Conservation (phyloP, 2,888 invertebrate genomes). For the Ophion costatus region DNA sequence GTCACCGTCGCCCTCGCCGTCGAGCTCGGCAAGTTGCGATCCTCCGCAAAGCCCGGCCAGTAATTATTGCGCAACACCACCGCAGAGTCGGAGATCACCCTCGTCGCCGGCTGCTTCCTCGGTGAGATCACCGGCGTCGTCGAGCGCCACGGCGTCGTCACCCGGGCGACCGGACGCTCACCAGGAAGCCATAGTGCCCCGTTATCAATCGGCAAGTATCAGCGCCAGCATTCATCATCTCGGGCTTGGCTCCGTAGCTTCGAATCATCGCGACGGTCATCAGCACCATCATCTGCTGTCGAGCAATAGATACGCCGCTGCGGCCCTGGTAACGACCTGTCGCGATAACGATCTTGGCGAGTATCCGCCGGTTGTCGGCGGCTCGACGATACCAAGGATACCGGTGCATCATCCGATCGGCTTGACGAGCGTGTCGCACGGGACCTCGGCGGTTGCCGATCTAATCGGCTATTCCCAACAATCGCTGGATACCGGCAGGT, state of each 20-base stretch:
- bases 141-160: constrained; percentile 79
- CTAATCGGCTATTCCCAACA: constrained; percentile 78
- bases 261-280: constrained; percentile 59
- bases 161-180: constrained; percentile 78
- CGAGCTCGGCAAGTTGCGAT: constrained; percentile 78
- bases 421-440: constrained; percentile 39
- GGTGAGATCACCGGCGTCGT: constrained; percentile 80
- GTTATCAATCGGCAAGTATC: constrained; percentile 72
- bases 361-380: constrained; percentile 71
- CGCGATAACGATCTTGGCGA: constrained; percentile 75
- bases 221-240: constrained; percentile 39
- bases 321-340: constrained; percentile 52
- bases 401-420: constrained; percentile 66
- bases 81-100: constrained; percentile 77
- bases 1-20: constrained; percentile 77
- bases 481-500: constrained; percentile 70
- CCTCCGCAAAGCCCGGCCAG: constrained; percentile 73
- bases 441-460: constrained; percentile 57
- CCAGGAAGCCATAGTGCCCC: constrained; percentile 75
- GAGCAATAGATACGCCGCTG: constrained; percentile 70
- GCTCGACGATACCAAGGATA: constrained; percentile 50
- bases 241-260: constrained; percentile 1
- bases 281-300: constrained; percentile 74
- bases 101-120: constrained; percentile 80
- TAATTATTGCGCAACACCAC: constrained; percentile 72